phyloP scores from a whole-genome alignment of 2,797 vertebrate genomes.

The Propithecus deckenii region DNA sequence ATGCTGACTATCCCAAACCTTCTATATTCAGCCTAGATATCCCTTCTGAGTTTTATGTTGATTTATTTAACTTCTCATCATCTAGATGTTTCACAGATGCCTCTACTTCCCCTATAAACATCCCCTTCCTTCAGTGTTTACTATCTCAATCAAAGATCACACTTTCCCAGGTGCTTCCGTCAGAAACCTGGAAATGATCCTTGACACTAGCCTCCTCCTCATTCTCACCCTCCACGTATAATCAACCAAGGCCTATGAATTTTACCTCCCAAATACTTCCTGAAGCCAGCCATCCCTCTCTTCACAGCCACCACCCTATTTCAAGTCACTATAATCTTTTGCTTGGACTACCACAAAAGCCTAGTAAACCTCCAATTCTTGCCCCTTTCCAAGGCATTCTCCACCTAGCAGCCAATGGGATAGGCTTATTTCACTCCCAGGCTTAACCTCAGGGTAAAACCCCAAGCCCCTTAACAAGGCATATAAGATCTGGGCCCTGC shows the following conservation, averaged over 20 bases:
- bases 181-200: background rate
- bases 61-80: background rate
- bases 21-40: background rate
- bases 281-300: background rate
- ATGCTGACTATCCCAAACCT: background rate
- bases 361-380: background rate
- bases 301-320: background rate
- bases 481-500: background rate
- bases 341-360: background rate
- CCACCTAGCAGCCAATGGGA: background rate
- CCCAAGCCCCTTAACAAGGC: background rate
- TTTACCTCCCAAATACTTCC: background rate
- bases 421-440: background rate
- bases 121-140: background rate
- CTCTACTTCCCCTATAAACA: background rate
- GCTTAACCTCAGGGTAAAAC: background rate
- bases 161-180: background rate
- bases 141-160: background rate
- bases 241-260: background rate
- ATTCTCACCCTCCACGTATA: background rate
- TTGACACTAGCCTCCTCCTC: background rate
- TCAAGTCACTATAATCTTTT: background rate
- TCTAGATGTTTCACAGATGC: background rate
- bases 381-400: background rate
- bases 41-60: background rate